These are phyloP conservation scores for Anseranas semipalmata DNA, from an alignment of 2,113 vertebrate genomes.

Conservation along the genomic window DNA sequence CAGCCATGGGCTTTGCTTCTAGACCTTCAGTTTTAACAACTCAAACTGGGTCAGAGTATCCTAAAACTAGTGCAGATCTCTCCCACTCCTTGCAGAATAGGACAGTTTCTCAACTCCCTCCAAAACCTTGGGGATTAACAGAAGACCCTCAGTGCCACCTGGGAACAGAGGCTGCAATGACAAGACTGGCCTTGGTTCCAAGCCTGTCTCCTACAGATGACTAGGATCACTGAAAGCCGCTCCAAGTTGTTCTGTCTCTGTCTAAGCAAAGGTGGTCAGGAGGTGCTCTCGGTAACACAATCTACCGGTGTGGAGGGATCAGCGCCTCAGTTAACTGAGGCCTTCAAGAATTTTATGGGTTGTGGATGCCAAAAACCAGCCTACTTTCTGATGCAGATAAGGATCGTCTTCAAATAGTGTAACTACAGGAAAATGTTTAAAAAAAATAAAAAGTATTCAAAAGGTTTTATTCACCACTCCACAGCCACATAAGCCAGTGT, in stretches of 20 bases:
- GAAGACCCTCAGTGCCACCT: neutral
- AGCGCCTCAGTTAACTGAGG: neutral
- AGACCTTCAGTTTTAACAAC: neutral
- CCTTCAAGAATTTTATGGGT: neutral
- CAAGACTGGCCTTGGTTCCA: neutral
- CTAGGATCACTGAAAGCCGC: neutral
- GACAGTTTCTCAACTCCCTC: neutral
- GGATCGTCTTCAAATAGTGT: neutral
- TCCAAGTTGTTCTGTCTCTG: too few relatives aligned
- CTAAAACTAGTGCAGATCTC: neutral
- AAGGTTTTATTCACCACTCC: neutral
- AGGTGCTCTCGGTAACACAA: neutral
- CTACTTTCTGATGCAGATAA: neutral
- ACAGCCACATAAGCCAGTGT: neutral
- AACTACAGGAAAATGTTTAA: neutral
- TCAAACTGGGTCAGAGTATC: neutral
- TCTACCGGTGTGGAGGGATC: neutral
- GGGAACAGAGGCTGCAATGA: neutral
- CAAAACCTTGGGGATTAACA: neutral
- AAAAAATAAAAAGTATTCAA: neutral
- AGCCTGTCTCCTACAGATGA: neutral
- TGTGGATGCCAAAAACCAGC: neutral
- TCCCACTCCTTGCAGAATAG: neutral
- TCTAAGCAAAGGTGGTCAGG: neutral
- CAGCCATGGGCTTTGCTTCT: neutral